phyloP scores from a whole-genome alignment of 2,888 invertebrate genomes.

The Chouioia cunea region DNA sequence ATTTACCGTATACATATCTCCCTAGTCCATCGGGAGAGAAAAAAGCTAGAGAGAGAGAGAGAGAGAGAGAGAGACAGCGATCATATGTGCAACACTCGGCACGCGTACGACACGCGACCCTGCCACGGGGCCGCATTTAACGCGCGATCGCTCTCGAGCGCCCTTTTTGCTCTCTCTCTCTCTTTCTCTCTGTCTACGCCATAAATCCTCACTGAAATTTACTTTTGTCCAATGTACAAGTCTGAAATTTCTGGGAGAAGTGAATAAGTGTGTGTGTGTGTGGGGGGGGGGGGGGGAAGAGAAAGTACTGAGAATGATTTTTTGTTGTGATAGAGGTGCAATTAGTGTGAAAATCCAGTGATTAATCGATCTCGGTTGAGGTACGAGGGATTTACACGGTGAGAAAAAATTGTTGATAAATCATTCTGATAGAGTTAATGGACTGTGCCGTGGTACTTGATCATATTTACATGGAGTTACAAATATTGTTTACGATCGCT shows the following conservation, averaged over 20 bases:
- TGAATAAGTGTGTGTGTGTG: neutral
- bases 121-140: slow-evolving; percentile 65
- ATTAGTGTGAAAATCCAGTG: too few relatives aligned
- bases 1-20: neutral
- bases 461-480: too few relatives aligned
- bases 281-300: too few relatives aligned
- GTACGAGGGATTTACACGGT: too few relatives aligned
- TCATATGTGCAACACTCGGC: slow-evolving; percentile 52
- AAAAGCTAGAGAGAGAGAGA: slow-evolving; percentile 8
- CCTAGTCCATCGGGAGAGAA: slow-evolving; percentile 8
- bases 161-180: slow-evolving; percentile 48
- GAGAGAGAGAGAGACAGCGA: slow-evolving; percentile 23
- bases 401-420: too few relatives aligned
- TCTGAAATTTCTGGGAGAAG: neutral
- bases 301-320: too few relatives aligned
- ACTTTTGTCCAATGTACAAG: neutral
- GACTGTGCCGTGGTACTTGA: too few relatives aligned
- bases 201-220: slow-evolving; percentile 38
- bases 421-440: too few relatives aligned
- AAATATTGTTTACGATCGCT: too few relatives aligned
- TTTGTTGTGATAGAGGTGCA: too few relatives aligned
- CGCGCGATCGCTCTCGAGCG: slow-evolving; percentile 65
- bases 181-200: slow-evolving; percentile 14
- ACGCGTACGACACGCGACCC: slow-evolving; percentile 61
- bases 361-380: too few relatives aligned